A percentile compares a stretch with the other conserved stretches of the same genome.
Evolutionary conservation across 1,140 invertebrate genomes (phyloP).

Genomic region (Cardiocondyla obscurior): DNA sequence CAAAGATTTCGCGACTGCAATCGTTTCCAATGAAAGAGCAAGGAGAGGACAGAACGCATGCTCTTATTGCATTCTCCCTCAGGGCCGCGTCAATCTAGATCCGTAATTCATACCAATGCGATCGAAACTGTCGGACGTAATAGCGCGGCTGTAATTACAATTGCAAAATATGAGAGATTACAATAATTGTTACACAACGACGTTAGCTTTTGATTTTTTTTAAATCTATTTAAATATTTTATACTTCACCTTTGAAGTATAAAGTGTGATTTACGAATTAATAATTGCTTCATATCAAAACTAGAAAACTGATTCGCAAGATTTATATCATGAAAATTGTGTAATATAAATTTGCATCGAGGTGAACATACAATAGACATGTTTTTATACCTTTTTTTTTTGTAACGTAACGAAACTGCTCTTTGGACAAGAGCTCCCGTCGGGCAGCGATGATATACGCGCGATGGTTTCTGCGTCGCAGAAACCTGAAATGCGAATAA

Average conservation of each 20-base stretch:
- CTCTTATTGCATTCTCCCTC: constrained; percentile 39
- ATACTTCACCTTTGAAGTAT: background rate
- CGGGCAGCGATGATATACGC: background rate
- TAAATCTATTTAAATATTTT: too few species aligned
- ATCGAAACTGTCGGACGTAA: background rate
- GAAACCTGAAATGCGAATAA: constrained; percentile 13
- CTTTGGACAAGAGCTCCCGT: background rate
- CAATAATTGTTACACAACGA: background rate
- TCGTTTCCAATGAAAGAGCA: constrained; percentile 37
- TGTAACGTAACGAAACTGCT: background rate
- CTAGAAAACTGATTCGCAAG: background rate
- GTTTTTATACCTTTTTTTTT: background rate
- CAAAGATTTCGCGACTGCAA: constrained; percentile 46
- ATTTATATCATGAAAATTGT: background rate
- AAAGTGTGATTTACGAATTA: background rate
- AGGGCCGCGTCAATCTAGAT: constrained; percentile 29
- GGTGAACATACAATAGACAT: too few species aligned
- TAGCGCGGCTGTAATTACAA: background rate
- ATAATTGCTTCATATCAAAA: background rate
- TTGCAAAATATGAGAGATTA: too few species aligned
- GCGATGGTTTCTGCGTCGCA: constrained; percentile 17
- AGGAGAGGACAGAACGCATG: constrained; percentile 37
- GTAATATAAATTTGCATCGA: background rate
- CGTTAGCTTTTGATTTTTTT: too few species aligned
- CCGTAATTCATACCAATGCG: background rate